Percentiles rank a stretch among this genome's conserved stretches.
Conservation (phyloP, 2,888 invertebrate species). For the Nesidiocoris tenuis region DNA sequence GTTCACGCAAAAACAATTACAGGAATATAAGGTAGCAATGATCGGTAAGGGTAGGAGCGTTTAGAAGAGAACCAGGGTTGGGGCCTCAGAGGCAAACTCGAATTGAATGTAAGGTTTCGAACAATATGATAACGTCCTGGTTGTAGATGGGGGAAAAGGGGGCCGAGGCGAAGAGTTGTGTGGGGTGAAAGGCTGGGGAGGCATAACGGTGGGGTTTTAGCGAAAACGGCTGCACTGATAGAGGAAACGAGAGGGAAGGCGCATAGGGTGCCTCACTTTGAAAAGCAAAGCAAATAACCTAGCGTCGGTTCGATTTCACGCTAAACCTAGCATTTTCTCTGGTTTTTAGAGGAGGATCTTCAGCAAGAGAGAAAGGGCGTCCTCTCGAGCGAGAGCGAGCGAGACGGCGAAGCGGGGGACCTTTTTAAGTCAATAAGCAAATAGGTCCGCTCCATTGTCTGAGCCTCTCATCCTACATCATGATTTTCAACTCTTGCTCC, state of each 20-base stretch:
- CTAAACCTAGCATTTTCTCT: constrained; percentile 44
- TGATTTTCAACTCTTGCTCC: constrained; percentile 9
- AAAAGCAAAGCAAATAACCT: constrained; percentile 40
- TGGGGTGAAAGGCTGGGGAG: background rate
- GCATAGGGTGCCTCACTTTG: constrained; percentile 26
- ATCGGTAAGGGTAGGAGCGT: too few relatives aligned
- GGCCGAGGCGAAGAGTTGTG: background rate
- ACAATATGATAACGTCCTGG: constrained; percentile 13
- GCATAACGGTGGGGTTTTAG: constrained; percentile 12
- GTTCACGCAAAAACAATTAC: too few relatives aligned
- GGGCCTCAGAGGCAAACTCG: constrained; percentile 2
- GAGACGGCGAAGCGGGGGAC: constrained; percentile 5
- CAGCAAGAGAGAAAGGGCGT: background rate
- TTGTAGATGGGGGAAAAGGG: background rate
- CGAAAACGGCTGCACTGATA: constrained; percentile 11
- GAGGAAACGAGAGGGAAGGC: constrained; percentile 4
- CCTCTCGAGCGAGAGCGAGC: background rate
- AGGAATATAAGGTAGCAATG: too few relatives aligned
- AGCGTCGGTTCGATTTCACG: constrained; percentile 42
- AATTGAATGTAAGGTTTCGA: constrained; percentile 26
- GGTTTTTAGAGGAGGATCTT: constrained; percentile 30
- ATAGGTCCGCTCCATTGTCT: constrained; percentile 35
- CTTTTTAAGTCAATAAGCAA: constrained; percentile 39
- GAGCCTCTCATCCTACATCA: constrained; percentile 22
- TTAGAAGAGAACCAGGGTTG: too few relatives aligned